phyloP scores from a whole-genome alignment of 2,888 invertebrate species.

The Pyrrhosoma nymphula region DNA sequence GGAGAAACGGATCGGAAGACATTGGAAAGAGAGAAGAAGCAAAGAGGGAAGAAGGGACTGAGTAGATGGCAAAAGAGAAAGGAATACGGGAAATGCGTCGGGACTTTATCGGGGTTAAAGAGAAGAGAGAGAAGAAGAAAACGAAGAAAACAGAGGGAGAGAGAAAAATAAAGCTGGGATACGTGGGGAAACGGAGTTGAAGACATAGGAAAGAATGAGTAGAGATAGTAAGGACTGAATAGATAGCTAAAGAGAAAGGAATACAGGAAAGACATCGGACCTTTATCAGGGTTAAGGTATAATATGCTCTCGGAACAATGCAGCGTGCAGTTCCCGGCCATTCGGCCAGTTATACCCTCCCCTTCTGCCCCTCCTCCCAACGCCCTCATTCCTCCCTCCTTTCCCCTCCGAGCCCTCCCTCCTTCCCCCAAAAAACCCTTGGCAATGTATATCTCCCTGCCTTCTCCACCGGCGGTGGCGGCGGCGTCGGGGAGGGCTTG shows the following conservation, averaged over 20 bases:
- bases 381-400: background rate
- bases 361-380: background rate
- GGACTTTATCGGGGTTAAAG: no score
- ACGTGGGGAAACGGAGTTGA: no score
- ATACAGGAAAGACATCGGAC: background rate
- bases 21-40: no score
- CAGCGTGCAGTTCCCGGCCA: conserved; percentile 16
- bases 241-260: background rate
- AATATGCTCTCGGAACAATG: background rate
- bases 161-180: no score
- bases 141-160: no score
- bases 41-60: no score
- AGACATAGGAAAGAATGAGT: no score
- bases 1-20: no score
- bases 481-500: background rate
- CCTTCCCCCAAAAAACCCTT: background rate
- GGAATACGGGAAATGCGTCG: no score
- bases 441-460: background rate
- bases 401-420: background rate
- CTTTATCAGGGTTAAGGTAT: conserved; percentile 25
- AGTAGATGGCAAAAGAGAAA: no score
- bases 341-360: background rate
- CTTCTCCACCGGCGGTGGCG: background rate
- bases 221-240: no score
- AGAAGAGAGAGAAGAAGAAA: no score